Conservation (phyloP, 2,113 vertebrate genomes). For the Caracal caracal region DNA sequence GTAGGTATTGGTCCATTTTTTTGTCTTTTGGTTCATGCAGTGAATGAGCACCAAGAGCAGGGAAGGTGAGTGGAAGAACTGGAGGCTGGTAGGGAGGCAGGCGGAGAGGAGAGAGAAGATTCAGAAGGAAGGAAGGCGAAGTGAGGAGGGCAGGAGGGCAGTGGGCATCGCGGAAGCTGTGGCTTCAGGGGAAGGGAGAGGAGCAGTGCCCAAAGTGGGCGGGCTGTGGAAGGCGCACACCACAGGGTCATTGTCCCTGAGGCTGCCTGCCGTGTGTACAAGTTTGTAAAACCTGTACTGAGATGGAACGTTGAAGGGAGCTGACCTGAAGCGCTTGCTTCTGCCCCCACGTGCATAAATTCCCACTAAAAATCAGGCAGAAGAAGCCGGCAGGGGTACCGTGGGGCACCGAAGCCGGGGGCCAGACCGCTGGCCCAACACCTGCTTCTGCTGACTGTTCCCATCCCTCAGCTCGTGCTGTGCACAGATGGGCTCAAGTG, state of each 20-base stretch:
- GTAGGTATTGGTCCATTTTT: background rate
- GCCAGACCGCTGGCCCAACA: rapidly evolving
- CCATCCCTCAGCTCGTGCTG: background rate
- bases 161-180: background rate
- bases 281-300: too few relatives aligned
- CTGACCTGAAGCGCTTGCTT: background rate
- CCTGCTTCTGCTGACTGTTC: background rate
- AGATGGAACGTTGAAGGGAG: too few relatives aligned
- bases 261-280: rapidly evolving
- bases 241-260: rapidly evolving
- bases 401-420: rapidly evolving
- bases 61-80: background rate
- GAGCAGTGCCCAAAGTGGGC: rapidly evolving
- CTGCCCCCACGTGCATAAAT: too few relatives aligned
- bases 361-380: too few relatives aligned
- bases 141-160: too few relatives aligned
- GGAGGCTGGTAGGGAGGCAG: background rate
- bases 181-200: background rate
- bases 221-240: rapidly evolving
- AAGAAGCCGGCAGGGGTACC: background rate
- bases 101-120: background rate
- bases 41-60: background rate
- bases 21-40: background rate
- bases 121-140: background rate
- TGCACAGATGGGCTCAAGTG: background rate